Evolutionary conservation across 2,113 vertebrate species (phyloP).

Genomic region (Sinocyclocheilus anophthalmus): DNA sequence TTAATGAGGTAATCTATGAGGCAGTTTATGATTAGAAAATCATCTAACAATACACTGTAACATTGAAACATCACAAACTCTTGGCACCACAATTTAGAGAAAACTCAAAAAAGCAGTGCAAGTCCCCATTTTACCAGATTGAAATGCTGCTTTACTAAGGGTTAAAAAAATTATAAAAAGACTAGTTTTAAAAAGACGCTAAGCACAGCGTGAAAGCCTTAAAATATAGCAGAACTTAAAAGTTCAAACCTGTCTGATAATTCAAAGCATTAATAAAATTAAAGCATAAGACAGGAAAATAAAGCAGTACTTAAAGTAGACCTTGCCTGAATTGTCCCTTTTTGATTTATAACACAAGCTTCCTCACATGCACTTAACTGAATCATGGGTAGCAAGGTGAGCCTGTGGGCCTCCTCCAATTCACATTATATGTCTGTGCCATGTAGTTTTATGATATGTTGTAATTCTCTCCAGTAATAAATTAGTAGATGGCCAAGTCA

Average conservation of each 20-base stretch:
- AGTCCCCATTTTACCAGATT: not conserved
- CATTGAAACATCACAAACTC: not conserved
- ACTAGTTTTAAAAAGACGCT: not conserved
- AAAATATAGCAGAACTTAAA: not conserved
- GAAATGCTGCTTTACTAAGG: not conserved
- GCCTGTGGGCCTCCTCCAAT: constrained; percentile 19
- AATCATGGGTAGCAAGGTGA: constrained; percentile 40
- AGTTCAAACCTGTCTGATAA: not conserved
- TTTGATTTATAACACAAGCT: constrained; percentile 35
- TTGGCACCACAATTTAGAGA: too few species aligned
- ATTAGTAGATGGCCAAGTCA: constrained; percentile 5
- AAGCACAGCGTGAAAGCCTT: not conserved
- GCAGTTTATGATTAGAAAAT: not conserved
- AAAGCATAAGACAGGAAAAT: not conserved
- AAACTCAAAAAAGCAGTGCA: not conserved
- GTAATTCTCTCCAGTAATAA: constrained; percentile 28
- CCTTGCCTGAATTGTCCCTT: not conserved
- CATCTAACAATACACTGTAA: not conserved
- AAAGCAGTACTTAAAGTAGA: constrained; percentile 17
- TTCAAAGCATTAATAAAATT: not conserved
- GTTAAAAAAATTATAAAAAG: not conserved
- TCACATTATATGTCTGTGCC: constrained; percentile 39
- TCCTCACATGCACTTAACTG: constrained; percentile 11
- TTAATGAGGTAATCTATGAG: not conserved
- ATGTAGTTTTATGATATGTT: constrained; percentile 15